Evolutionary conservation across 2,888 invertebrate species (phyloP).

Genomic region (Drosophila birchii): DNA sequence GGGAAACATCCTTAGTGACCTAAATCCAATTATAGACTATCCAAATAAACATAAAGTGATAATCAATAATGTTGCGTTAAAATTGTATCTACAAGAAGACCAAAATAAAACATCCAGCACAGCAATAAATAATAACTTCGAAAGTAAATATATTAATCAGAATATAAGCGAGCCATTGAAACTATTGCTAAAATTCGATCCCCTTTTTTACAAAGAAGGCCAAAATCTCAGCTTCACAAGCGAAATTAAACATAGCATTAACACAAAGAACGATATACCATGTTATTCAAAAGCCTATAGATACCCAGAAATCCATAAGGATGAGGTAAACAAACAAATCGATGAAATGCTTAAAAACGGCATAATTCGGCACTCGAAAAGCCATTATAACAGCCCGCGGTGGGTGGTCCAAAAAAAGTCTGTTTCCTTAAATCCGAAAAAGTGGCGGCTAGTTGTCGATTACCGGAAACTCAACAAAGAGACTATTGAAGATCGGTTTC

Average conservation of each 20-base stretch:
- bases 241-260: slow-evolving; percentile 9
- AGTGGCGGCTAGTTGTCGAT: background rate
- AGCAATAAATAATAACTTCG: background rate
- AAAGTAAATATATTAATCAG: background rate
- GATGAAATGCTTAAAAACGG: slow-evolving; percentile 5
- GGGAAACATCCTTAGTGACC: background rate
- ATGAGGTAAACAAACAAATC: slow-evolving; percentile 8
- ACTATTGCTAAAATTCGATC: background rate
- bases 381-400: background rate
- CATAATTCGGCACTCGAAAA: slow-evolving; percentile 7
- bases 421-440: background rate
- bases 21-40: background rate
- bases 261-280: slow-evolving; percentile 1
- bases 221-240: slow-evolving; percentile 5
- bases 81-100: background rate
- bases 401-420: background rate
- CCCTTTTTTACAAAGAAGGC: background rate
- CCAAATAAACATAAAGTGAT: background rate
- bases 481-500: background rate
- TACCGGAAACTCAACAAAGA: background rate
- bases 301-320: slow-evolving; percentile 13
- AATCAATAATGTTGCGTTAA: background rate
- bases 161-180: background rate
- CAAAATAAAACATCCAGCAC: background rate
- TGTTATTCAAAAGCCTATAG: slow-evolving; percentile 8